phyloP scores from a whole-genome alignment of 2,888 invertebrate species.

The Morpho achilles region DNA sequence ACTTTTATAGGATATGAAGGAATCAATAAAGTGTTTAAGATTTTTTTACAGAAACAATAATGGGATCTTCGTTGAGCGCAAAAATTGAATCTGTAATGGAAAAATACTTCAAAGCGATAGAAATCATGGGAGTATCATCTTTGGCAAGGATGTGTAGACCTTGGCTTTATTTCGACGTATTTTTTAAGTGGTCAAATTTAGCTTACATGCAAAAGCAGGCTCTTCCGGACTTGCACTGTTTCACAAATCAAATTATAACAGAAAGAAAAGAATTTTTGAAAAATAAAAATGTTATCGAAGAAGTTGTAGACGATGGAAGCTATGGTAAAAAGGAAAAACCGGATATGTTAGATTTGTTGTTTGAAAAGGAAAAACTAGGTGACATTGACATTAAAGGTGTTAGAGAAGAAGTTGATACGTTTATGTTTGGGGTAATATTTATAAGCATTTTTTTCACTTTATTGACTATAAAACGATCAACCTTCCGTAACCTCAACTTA shows the following conservation, averaged over 20 bases:
- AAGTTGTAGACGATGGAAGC: neutral
- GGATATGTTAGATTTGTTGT: conserved; percentile 5
- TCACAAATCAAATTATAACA: conserved; percentile 7
- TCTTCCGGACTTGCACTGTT: neutral
- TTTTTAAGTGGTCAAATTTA: conserved; percentile 1
- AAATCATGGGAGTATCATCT: conserved; percentile 1
- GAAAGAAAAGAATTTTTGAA: neutral
- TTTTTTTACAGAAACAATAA: conserved; percentile 7
- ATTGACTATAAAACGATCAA: neutral
- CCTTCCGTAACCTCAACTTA: too few species aligned
- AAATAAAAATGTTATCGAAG: neutral
- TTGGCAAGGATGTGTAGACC: neutral
- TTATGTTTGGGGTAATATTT: conserved; percentile 5
- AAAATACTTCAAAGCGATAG: conserved; percentile 6
- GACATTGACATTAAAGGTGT: conserved; percentile 2
- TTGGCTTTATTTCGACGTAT: conserved; percentile 4
- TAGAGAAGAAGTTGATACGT: conserved; percentile 6
- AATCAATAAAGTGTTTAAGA: neutral
- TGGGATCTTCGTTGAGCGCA: conserved; percentile 3
- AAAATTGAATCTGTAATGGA: neutral
- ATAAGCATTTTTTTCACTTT: neutral
- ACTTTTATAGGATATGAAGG: too few species aligned
- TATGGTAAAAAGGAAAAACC: conserved; percentile 2
- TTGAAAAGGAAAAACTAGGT: conserved; percentile 4
- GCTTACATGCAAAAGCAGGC: neutral